Evolutionary conservation across 1,140 invertebrate species (phyloP).

Genomic region (Leguminivora glycinivorella): DNA sequence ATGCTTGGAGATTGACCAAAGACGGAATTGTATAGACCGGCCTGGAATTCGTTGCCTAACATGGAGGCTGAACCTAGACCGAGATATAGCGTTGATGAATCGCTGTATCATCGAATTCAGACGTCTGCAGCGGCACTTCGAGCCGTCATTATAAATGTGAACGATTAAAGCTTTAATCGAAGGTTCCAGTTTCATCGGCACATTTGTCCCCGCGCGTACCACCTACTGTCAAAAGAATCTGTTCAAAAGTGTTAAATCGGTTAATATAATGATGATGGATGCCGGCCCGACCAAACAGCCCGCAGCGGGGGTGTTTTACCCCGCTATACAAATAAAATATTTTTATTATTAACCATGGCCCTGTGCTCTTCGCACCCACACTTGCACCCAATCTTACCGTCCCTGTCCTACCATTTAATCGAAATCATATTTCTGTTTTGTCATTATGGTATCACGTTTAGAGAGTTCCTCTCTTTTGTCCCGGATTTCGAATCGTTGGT

Average conservation of each 20-base stretch:
- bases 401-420: constrained; percentile 70
- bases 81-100: constrained; percentile 37
- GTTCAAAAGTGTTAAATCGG: constrained; percentile 79
- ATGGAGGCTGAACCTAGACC: constrained; percentile 42
- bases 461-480: constrained; percentile 76
- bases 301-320: constrained; percentile 78
- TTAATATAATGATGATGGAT: constrained; percentile 79
- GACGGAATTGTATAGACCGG: constrained; percentile 49
- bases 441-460: constrained; percentile 77
- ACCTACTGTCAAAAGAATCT: constrained; percentile 70
- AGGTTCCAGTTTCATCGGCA: constrained; percentile 34
- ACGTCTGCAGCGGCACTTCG: constrained; percentile 22
- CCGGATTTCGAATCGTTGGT: constrained; percentile 66
- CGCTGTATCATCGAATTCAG: constrained; percentile 32
- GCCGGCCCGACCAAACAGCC: constrained; percentile 72
- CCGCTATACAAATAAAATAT: constrained; percentile 78
- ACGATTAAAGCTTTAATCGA: constrained; percentile 16
- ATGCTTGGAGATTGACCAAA: constrained; percentile 49
- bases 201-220: constrained; percentile 61
- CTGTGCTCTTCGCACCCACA: constrained; percentile 53
- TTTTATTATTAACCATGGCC: constrained; percentile 76
- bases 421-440: constrained; percentile 79
- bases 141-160: constrained; percentile 8
- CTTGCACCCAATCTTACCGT: constrained; percentile 43
- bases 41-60: constrained; percentile 48